Conservation (phyloP, 2,888 invertebrate genomes). For the Scaptomyza caliginosa region DNA sequence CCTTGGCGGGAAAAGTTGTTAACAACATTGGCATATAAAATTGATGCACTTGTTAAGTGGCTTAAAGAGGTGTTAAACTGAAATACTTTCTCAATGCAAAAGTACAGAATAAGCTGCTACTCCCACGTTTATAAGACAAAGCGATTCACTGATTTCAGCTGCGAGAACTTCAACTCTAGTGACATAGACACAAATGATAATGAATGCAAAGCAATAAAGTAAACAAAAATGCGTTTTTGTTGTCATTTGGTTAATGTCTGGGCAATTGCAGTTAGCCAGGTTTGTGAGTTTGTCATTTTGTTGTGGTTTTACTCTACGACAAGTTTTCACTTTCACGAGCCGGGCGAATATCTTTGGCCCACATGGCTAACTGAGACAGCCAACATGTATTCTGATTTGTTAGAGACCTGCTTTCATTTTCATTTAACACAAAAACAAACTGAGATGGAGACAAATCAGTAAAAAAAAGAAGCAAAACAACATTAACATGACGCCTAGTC, state of each 20-base stretch:
- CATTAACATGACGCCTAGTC: constrained; percentile 29
- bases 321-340: constrained; percentile 62
- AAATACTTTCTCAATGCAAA: constrained; percentile 37
- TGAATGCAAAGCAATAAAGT: constrained; percentile 48
- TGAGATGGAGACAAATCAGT: constrained; percentile 38
- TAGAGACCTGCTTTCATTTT: constrained; percentile 72
- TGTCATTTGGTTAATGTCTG: constrained; percentile 32
- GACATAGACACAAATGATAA: constrained; percentile 34
- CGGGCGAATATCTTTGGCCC: constrained; percentile 40
- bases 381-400: constrained; percentile 50
- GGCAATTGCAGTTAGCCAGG: constrained; percentile 37
- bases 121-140: constrained; percentile 55
- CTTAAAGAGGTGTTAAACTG: neutral
- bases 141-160: constrained; percentile 17
- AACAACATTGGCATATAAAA: constrained; percentile 28
- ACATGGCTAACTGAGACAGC: constrained; percentile 29
- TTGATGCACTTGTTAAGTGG: constrained; percentile 20
- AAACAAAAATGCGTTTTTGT: constrained; percentile 69
- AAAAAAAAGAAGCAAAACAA: constrained; percentile 19
- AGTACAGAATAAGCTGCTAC: too few species aligned
- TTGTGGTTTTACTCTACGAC: neutral
- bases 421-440: constrained; percentile 61
- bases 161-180: constrained; percentile 14
- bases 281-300: constrained; percentile 1
- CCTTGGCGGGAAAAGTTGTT: constrained; percentile 18